These are phyloP conservation scores for Nephrotoma guestfalica DNA, from an alignment of 2,888 invertebrate genomes.

Conservation along the genomic window DNA sequence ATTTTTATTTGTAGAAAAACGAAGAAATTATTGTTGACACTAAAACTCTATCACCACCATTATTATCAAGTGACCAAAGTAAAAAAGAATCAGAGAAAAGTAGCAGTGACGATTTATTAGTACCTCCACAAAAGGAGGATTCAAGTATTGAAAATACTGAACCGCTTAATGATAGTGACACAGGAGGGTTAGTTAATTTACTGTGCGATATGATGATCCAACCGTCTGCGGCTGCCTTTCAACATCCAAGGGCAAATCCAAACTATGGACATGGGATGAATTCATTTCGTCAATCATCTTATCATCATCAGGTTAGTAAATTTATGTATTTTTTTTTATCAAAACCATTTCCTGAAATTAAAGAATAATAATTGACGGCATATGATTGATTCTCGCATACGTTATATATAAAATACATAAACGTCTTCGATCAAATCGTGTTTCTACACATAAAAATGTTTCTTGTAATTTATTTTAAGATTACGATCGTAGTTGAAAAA, in stretches of 20 bases:
- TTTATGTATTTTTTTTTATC: background rate
- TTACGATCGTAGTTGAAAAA: background rate
- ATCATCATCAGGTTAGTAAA: conserved; percentile 12
- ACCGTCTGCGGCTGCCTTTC: conserved; percentile 27
- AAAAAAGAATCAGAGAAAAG: background rate
- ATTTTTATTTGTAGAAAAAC: background rate
- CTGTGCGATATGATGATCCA: conserved; percentile 28
- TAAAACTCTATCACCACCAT: background rate
- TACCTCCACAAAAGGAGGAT: conserved; percentile 12
- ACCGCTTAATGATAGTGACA: conserved; percentile 31
- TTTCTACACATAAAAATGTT: background rate
- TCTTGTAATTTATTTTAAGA: background rate
- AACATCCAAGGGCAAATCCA: conserved; percentile 18
- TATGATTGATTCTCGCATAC: background rate
- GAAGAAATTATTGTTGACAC: background rate
- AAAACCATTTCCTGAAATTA: background rate
- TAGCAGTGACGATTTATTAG: background rate
- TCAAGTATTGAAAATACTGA: conserved; percentile 22
- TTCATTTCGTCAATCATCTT: conserved; percentile 15
- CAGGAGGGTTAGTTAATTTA: conserved; percentile 28
- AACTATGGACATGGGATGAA: conserved; percentile 15
- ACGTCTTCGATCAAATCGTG: background rate
- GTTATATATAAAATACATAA: background rate
- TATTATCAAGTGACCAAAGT: conserved; percentile 4
- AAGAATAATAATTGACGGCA: background rate